Percentiles rank a stretch among this genome's conserved stretches.
phyloP scores from a whole-genome alignment of 2,797 vertebrate species.

The Cyclopterus lumpus region DNA sequence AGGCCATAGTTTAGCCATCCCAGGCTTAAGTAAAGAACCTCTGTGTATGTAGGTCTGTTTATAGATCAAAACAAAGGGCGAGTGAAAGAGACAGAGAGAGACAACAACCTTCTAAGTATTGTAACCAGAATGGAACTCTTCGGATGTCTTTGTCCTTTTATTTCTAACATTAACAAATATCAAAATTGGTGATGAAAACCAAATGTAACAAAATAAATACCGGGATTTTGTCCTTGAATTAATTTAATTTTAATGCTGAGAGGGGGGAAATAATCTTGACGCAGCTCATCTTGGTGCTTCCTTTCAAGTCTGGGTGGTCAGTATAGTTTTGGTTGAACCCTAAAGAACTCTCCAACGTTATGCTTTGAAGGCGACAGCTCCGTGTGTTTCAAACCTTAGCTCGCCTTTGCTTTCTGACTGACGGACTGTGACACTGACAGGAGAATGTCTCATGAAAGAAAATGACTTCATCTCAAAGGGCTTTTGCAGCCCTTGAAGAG shows the following conservation, averaged over 20 bases:
- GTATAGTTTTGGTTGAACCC: constrained; percentile 37
- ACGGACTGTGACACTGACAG: constrained; percentile 55
- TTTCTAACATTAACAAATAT: not conserved
- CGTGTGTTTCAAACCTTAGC: constrained; percentile 35
- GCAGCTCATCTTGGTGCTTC: not conserved
- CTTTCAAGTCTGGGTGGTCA: constrained; percentile 41
- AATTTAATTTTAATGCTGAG: constrained; percentile 18
- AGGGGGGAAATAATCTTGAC: not conserved
- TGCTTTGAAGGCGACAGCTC: constrained; percentile 62
- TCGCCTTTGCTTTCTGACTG: constrained; percentile 48
- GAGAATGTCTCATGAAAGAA: constrained; percentile 61
- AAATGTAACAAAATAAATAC: constrained; percentile 22
- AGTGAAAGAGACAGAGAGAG: not conserved
- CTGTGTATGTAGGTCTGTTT: not conserved
- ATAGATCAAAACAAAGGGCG: not conserved
- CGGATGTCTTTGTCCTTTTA: constrained; percentile 5
- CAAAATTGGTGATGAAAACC: constrained; percentile 25
- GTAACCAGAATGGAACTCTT: not conserved
- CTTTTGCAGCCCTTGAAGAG: constrained; percentile 64
- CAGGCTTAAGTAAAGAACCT: not conserved
- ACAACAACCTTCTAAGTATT: not conserved
- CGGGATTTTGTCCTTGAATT: constrained; percentile 8
- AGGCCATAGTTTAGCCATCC: not conserved
- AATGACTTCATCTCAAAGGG: constrained; percentile 55
- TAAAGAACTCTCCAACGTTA: constrained; percentile 33